Conservation (phyloP, 2,797 vertebrate species). For the Graptemys geographica region DNA sequence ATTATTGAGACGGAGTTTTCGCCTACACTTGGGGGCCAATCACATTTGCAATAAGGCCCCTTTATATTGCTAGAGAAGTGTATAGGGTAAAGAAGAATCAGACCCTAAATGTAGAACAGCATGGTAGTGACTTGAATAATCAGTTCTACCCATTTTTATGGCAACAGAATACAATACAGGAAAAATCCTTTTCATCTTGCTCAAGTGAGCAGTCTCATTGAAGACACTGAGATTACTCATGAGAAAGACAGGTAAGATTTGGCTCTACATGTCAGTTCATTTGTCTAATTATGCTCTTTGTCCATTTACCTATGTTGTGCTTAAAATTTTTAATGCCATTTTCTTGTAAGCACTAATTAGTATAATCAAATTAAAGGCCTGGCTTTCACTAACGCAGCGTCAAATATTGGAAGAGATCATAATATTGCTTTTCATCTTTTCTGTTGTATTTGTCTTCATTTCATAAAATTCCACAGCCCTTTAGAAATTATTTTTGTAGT, state of each 20-base stretch:
- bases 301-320: not conserved
- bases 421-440: fast-evolving
- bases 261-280: fast-evolving
- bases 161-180: not conserved
- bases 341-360: not conserved
- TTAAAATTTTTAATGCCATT: not conserved
- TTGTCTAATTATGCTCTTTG: not conserved
- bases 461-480: not conserved
- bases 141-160: not conserved
- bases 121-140: not conserved
- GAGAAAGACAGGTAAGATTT: not conserved
- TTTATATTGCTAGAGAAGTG: not conserved
- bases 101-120: not conserved
- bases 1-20: not conserved
- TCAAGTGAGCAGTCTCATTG: not conserved
- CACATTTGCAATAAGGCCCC: not conserved
- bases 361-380: not conserved
- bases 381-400: not conserved
- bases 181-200: not conserved
- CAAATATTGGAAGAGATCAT: not conserved
- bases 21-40: not conserved
- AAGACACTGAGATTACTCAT: not conserved
- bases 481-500: not conserved
- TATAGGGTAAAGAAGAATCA: not conserved
- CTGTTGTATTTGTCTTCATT: not conserved